These are phyloP conservation scores for Protonibea diacanthus DNA, from an alignment of 2,797 vertebrate genomes.

Conservation along the genomic window DNA sequence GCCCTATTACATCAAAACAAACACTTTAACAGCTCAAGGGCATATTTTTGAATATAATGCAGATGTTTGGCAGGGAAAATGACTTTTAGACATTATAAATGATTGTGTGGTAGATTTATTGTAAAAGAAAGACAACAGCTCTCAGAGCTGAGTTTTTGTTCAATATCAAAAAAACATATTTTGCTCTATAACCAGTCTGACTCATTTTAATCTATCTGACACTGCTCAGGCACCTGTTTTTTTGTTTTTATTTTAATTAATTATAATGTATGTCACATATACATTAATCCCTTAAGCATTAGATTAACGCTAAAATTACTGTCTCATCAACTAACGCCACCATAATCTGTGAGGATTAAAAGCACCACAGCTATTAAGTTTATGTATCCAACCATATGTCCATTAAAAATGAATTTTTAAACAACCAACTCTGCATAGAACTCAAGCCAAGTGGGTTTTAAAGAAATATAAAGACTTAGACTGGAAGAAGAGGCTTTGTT, in stretches of 20 bases:
- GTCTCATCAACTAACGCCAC: not conserved
- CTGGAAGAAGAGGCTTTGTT: not conserved
- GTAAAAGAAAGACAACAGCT: not conserved
- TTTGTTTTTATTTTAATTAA: not conserved
- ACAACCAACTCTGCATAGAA: not conserved
- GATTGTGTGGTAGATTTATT: not conserved
- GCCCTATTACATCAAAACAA: slow-evolving; percentile 38
- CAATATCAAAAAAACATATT: not conserved
- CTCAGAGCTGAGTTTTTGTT: not conserved
- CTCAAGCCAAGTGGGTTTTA: not conserved
- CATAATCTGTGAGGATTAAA: slow-evolving; percentile 59
- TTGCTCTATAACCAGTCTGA: not conserved
- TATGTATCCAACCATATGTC: slow-evolving; percentile 49
- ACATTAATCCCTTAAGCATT: slow-evolving; percentile 39
- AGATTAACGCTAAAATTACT: slow-evolving; percentile 38
- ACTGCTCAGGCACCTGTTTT: not conserved
- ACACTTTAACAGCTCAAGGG: not conserved
- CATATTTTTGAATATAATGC: not conserved
- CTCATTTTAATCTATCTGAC: slow-evolving; percentile 14
- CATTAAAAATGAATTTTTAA: slow-evolving; percentile 1
- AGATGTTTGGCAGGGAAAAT: not conserved
- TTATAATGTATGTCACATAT: slow-evolving; percentile 18
- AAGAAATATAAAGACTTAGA: not conserved
- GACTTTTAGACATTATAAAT: not conserved
- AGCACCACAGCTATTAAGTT: slow-evolving; percentile 32